A percentile compares a stretch with the other conserved stretches of the same genome.
These are phyloP conservation scores for Galago senegalensis DNA, from an alignment of 2,797 vertebrate species.

Conservation along the genomic window DNA sequence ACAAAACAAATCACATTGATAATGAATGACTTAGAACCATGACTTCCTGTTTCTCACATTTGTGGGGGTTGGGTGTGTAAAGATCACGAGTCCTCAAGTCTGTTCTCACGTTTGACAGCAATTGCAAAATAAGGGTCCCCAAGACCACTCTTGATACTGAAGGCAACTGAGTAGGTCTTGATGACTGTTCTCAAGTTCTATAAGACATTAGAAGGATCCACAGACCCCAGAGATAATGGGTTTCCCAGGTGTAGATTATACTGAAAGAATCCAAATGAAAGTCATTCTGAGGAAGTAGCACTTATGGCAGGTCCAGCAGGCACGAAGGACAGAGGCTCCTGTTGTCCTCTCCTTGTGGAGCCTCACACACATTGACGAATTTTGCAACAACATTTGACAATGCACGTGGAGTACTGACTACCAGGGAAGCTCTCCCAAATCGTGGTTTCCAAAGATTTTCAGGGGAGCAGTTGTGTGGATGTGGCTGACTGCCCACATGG, in stretches of 20 bases:
- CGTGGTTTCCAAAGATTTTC: not conserved
- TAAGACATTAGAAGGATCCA: not conserved
- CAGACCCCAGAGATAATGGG: not conserved
- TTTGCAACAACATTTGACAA: not conserved
- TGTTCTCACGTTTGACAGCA: not conserved
- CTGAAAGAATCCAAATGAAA: not conserved
- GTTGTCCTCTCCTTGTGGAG: not conserved
- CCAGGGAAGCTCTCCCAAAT: not conserved
- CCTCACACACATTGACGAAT: too few relatives aligned
- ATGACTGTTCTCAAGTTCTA: not conserved
- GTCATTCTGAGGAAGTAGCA: not conserved
- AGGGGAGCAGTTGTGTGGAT: accelerated
- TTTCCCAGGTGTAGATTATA: not conserved
- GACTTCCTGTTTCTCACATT: not conserved
- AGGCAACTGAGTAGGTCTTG: too few relatives aligned
- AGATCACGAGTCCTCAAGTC: not conserved
- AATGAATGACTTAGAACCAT: not conserved
- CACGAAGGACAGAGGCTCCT: not conserved
- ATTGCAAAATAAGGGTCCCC: not conserved
- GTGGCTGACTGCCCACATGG: not conserved
- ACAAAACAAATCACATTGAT: not conserved
- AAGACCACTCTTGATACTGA: not conserved
- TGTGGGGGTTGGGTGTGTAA: not conserved
- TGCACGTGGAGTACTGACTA: not conserved
- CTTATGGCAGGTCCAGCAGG: not conserved